Evolutionary conservation across 2,888 invertebrate species (phyloP), one percentile per base, ranked within the genome.

Genomic region (Trichopoda pennipes): DNA sequence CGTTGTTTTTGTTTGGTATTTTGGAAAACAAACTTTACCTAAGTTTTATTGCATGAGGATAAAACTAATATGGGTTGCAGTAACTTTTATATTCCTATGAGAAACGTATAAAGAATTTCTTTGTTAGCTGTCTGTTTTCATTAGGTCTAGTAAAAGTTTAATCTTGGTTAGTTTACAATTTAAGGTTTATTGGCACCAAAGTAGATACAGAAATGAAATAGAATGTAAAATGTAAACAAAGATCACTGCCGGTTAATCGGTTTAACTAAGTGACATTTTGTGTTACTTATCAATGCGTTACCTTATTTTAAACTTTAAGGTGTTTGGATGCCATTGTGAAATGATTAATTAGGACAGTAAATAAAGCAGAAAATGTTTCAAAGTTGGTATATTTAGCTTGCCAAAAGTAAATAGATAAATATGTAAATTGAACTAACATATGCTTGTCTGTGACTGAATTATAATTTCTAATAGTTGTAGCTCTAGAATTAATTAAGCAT

Each of bases 121-220:
- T 63, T 81, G 81, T 78, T 42, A 60, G 47, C 77, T 74, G 81
- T 60, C 81, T 64, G 69, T 81, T 77, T 77, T 81, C 77, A 81
- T 81, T 81, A 74, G 47, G 19, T 21, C 17, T 32, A 55, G 64
- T 63, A 69, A 73, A 81, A 77, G 49, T 66, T 77, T 58, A 68
- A 58, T 56, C 69, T 58, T 69, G 17, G 21, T 32, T 69, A 51
- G 44, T 28, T 51, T 42, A n/a, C 21, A 42, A 58, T 64, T 58
- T 56, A 77, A 77, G 32, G 4, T 58, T 42, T 49, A 28, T 32
- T 17, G 17, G 17, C 7, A 51, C n/a, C 10, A 44, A 49, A 70
- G 8, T 28, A 66, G 10, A 53, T n/a, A 72, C 0, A 55, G 17
- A 28, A 44, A 55, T 49, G 7, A 23, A 58, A 19, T 44, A 3